Evolutionary conservation across 2,797 vertebrate species (phyloP), one percentile per base, ranked within the genome.

Genomic region (Lepus oiostolus): DNA sequence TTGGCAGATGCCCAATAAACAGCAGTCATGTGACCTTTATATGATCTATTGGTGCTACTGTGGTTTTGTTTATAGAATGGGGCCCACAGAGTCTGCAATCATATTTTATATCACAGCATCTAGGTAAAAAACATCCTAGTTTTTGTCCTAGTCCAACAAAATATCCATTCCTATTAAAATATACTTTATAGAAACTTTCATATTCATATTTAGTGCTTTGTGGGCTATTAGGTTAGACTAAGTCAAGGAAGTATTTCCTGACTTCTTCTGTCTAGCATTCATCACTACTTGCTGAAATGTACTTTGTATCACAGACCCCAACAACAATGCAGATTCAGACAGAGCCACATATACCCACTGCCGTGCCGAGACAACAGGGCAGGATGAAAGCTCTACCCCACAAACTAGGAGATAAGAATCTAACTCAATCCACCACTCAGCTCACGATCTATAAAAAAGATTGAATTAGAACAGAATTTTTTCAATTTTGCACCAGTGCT

Each of bases 211-310:
- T 83, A 79, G 52, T n/a, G 5, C 52, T 86, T 54, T 84, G 30
- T 22, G 24, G 30, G 77, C 88, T 35, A 70, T 28, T 30, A 1
- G 72, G 22, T 80, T 80, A 80, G 80, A 75, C 63, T 32, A 32
- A 85, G 70, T 82, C 68, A 85, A 74, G 75, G 32, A 95, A 62
- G 58, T 21, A 8, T 77, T 22, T 58, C 85, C 16, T 63, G 58
- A 67, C 50, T 32, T 72, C 60, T 12, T 72, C 60, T 12, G 5
- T 1, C 17, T 90, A 71, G 17, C 4, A 5, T 28, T 70, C 30
- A 32, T 54, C 28, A 24, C 35, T 76, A 8, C n/a, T 67, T 88
- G 5, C 5, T 12, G 8, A 83, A 47, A 63, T 68, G 6, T 7
- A 65, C 30, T 22, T 67, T 35, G 11, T 80, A 12, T 58, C 62